A percentile compares a stretch with the other conserved stretches of the same genome.
These are phyloP conservation scores for Empis livida DNA, from an alignment of 2,888 invertebrate genomes.

Conservation along the genomic window DNA sequence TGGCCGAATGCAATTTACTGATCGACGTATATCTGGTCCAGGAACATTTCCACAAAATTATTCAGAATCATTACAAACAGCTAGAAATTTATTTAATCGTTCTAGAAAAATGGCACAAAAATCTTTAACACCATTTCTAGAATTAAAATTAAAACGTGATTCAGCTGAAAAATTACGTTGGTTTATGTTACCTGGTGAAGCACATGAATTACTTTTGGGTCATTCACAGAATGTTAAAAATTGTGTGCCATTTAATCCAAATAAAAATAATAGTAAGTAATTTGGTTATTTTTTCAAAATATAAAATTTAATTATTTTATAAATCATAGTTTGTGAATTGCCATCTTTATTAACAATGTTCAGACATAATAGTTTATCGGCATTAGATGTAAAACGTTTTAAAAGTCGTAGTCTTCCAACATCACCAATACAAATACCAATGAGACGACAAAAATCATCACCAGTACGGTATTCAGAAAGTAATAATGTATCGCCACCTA, in stretches of 20 bases:
- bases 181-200: slow-evolving; percentile 84
- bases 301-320: neutral
- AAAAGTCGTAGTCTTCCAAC: slow-evolving; percentile 20
- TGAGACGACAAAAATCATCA: slow-evolving; percentile 11
- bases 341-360: slow-evolving; percentile 42
- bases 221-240: slow-evolving; percentile 65
- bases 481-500: slow-evolving; percentile 10
- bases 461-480: slow-evolving; percentile 6
- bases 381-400: slow-evolving; percentile 45
- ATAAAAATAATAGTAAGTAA: slow-evolving; percentile 28
- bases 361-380: slow-evolving; percentile 56
- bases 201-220: slow-evolving; percentile 59
- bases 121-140: slow-evolving; percentile 49
- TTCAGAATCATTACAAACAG: slow-evolving; percentile 65
- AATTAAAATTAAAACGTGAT: slow-evolving; percentile 8
- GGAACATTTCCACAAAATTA: slow-evolving; percentile 61
- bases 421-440: slow-evolving; percentile 16
- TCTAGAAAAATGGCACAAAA: slow-evolving; percentile 65
- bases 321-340: slow-evolving; percentile 28
- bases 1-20: slow-evolving; percentile 62
- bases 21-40: slow-evolving; percentile 56
- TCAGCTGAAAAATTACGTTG: slow-evolving; percentile 55
- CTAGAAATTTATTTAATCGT: slow-evolving; percentile 61
- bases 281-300: slow-evolving; percentile 33
- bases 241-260: slow-evolving; percentile 60